A percentile compares a stretch with the other conserved stretches of the same genome.
Conservation (phyloP, 2,888 invertebrate species). For the Ecdyonurus torrentis region DNA sequence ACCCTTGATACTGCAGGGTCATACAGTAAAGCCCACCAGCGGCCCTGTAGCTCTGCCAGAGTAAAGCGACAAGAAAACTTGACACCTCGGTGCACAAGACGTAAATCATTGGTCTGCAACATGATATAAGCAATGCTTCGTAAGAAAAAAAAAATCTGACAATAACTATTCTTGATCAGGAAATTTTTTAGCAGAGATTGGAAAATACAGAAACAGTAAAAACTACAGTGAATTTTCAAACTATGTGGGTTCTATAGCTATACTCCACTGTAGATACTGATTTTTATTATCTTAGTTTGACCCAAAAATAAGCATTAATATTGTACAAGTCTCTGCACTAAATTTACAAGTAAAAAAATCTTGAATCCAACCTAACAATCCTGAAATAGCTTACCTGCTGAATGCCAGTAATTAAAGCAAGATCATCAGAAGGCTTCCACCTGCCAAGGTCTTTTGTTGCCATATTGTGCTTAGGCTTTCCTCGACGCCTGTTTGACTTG, state of each 20-base stretch:
- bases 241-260: too few relatives aligned
- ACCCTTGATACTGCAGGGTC: slow-evolving; percentile 87
- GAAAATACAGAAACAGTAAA: too few relatives aligned
- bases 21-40: slow-evolving; percentile 92
- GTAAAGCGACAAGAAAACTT: slow-evolving; percentile 95
- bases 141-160: too few relatives aligned
- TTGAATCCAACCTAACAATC: too few relatives aligned
- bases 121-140: too few relatives aligned
- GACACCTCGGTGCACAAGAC: slow-evolving; percentile 65
- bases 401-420: slow-evolving; percentile 82
- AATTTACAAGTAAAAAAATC: too few relatives aligned
- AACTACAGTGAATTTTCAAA: too few relatives aligned
- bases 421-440: slow-evolving; percentile 96
- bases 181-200: too few relatives aligned
- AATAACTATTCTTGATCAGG: too few relatives aligned
- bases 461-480: slow-evolving; percentile 40
- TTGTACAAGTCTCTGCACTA: too few relatives aligned
- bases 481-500: slow-evolving; percentile 35
- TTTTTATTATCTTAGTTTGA: slow-evolving; percentile 8
- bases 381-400: slow-evolving; percentile 71
- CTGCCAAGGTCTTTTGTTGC: slow-evolving; percentile 74
- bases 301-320: too few relatives aligned
- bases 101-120: slow-evolving; percentile 40
- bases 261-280: not conserved
- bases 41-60: slow-evolving; percentile 78